Evolutionary conservation across 2,113 vertebrate genomes (phyloP).

Genomic region (Mesembrinibis cayennensis): DNA sequence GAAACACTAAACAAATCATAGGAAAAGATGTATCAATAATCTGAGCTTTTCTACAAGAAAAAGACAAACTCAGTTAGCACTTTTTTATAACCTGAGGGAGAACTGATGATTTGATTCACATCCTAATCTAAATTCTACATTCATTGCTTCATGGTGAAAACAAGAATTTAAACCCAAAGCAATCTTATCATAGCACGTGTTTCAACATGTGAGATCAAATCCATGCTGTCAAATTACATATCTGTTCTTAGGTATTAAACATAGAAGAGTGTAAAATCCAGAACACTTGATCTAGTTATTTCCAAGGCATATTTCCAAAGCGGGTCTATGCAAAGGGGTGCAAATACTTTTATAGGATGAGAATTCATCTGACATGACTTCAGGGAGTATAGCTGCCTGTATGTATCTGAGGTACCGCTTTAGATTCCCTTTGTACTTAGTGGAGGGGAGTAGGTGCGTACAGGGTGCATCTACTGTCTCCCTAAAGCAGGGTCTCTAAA

Average conservation of each 20-base stretch:
- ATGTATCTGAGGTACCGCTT: not conserved
- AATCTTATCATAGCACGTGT: not conserved
- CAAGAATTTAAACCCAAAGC: not conserved
- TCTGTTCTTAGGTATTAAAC: slow-evolving; percentile 6
- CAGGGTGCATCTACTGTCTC: not conserved
- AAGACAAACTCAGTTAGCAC: not conserved
- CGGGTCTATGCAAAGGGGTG: not conserved
- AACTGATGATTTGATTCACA: not conserved
- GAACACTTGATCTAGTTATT: not conserved
- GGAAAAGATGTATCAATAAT: not conserved
- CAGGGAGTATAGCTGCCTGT: not conserved
- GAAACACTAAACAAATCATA: not conserved
- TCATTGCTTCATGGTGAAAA: not conserved
- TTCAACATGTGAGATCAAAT: slow-evolving; percentile 13
- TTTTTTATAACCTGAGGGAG: not conserved
- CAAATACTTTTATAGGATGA: not conserved
- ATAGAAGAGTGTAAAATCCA: not conserved
- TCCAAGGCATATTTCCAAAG: not conserved
- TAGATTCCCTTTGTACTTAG: not conserved
- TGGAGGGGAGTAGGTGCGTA: not conserved
- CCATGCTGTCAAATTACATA: not conserved
- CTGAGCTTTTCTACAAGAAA: not conserved
- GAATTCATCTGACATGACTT: not conserved
- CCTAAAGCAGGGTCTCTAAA: not conserved
- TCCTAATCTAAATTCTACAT: slow-evolving; percentile 33